These are phyloP conservation scores for Caenorhabditis latens DNA, from an alignment of 1,140 invertebrate genomes.

Conservation along the genomic window DNA sequence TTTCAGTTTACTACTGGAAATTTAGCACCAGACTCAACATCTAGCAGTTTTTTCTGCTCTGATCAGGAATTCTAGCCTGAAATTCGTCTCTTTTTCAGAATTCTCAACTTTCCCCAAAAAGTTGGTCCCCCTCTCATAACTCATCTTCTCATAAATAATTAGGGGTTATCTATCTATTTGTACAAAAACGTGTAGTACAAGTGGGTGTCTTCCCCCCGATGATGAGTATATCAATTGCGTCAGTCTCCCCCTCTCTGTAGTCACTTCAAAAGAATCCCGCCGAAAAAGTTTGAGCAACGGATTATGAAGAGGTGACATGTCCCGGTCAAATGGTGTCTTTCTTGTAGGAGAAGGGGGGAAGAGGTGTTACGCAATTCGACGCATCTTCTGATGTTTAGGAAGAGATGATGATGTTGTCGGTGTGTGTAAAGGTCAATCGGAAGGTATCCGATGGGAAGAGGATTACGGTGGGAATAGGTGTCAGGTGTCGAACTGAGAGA, in stretches of 20 bases:
- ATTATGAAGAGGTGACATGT: conserved; percentile 30
- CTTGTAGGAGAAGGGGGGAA: neutral
- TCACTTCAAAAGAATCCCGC: neutral
- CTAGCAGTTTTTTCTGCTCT: no score
- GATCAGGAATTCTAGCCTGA: no score
- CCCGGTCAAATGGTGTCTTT: conserved; percentile 8
- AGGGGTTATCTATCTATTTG: neutral
- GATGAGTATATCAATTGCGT: conserved; percentile 38
- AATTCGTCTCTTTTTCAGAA: no score
- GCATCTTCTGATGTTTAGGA: neutral
- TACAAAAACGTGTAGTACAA: conserved; percentile 40
- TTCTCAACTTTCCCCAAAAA: no score
- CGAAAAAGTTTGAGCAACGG: conserved; percentile 28
- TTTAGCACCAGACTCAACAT: no score
- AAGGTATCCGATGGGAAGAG: no score
- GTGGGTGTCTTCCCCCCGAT: neutral
- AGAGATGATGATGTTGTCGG: neutral
- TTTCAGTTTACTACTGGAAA: no score
- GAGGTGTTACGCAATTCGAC: conserved; percentile 30
- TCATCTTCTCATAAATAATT: neutral
- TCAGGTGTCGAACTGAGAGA: no score
- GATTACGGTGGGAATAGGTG: no score
- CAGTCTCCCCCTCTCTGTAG: neutral
- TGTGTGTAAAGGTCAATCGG: neutral
- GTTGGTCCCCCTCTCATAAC: neutral